Base-by-base conservation (phyloP, 2,113 vertebrate genomes). In the Aegotheles bennettii region DNA sequence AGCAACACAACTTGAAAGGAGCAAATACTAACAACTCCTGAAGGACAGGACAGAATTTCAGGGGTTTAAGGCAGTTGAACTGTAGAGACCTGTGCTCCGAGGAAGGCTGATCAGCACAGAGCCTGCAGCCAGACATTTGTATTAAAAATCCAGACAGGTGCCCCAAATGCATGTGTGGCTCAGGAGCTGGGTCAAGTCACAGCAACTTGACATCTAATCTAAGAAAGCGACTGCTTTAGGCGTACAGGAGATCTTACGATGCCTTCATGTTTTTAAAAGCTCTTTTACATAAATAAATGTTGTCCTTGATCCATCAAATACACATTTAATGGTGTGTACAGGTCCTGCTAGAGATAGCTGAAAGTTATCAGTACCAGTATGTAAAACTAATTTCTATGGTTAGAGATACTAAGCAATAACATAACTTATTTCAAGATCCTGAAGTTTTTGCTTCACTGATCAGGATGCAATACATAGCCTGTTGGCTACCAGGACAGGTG, bases 311-410 rank as follows among this genome's bases (percentile, higher is more conserved):
- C 53, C 10, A 68, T 35, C 25, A 51, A 68, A 76, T 33, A 35
- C 11, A 35, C 0, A 0, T 48, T 70, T 59, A 79, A 67, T 1
- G 3, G 8, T 2, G 2, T 60, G 10, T 56, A 54, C 40, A 82
- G 33, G 42, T 59, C 28, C 24, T 79, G 40, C 43, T 60, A 60
- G 65, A 79, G 48, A 78, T 2, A 38, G 35, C n/a, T n/a, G n/a
- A n/a, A n/a, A n/a, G n/a, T n/a, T n/a, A n/a, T n/a, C n/a, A n/a
- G n/a, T n/a, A n/a, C n/a, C n/a, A n/a, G n/a, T n/a, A n/a, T n/a
- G n/a, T n/a, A n/a, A n/a, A n/a, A n/a, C n/a, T n/a, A n/a, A n/a
- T n/a, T n/a, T n/a, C 56, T 90, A 11, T 38, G n/a, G 9, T 57
- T 92, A 73, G 48, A 84, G 25, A 8, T 42, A 70, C 38, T 77